A percentile compares a stretch with the other conserved stretches of the same genome.
Evolutionary conservation across 2,888 invertebrate species (phyloP).

Genomic region (Limnephilus rhombicus): DNA sequence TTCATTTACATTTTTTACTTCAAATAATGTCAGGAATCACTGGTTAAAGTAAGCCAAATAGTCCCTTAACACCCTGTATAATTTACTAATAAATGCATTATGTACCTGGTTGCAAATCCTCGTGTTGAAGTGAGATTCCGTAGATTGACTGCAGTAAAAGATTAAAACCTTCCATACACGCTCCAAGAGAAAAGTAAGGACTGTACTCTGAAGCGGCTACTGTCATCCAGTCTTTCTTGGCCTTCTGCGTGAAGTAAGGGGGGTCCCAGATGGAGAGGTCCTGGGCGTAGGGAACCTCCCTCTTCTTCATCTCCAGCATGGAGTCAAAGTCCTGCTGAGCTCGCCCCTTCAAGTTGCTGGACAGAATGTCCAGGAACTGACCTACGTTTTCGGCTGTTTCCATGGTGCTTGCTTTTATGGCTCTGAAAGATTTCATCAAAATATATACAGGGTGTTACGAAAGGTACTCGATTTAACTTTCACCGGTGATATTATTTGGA

Average conservation of each 20-base stretch:
- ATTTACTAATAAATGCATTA: not conserved
- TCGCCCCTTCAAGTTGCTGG: slow-evolving; percentile 82
- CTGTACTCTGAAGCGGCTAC: slow-evolving; percentile 85
- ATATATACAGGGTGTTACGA: not conserved
- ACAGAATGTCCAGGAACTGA: slow-evolving; percentile 88
- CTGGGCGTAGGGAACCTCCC: slow-evolving; percentile 67
- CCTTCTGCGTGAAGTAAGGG: slow-evolving; percentile 88
- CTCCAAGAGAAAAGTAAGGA: slow-evolving; percentile 93
- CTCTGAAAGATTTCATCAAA: slow-evolving; percentile 75
- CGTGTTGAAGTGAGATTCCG: slow-evolving; percentile 86
- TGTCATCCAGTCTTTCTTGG: slow-evolving; percentile 84
- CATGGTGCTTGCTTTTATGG: slow-evolving; percentile 91
- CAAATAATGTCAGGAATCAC: no score
- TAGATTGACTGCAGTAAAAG: slow-evolving; percentile 90
- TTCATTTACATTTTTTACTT: no score
- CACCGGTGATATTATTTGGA: no score
- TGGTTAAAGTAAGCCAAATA: no score
- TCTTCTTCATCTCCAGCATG: slow-evolving; percentile 86
- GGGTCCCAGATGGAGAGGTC: slow-evolving; percentile 89
- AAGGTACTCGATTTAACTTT: no score
- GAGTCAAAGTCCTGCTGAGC: slow-evolving; percentile 86
- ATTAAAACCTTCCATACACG: slow-evolving; percentile 98
- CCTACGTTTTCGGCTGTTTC: slow-evolving; percentile 88
- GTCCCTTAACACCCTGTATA: no score
- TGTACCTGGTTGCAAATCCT: slow-evolving; percentile 83